Base-by-base conservation (phyloP, 2,888 invertebrate species). In the Cyaniris semiargus region DNA sequence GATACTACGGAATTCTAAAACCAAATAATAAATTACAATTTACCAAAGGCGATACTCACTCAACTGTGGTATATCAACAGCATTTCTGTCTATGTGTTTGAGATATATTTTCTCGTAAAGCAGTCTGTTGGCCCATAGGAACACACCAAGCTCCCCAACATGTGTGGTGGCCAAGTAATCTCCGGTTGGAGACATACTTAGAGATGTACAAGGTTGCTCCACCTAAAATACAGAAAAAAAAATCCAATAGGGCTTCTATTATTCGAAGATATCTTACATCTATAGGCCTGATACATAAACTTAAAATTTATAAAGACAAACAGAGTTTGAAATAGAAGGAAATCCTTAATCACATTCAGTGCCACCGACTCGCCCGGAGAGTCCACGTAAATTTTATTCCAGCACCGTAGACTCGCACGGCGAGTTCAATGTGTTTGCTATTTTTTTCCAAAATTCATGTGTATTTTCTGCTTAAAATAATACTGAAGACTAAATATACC, bases 71-170 rank as follows among this genome's bases (percentile, higher is more conserved):
- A 94, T 84, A 58, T 86, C 83, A n/a, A 88, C 81, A 18, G 84
- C 84, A 70, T 86, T 90, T 70, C 94, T 91, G 77, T 95, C 91
- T 34, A 98, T 94, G 0, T 97, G 96, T 84, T 96, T 96, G 18
- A 99, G 94, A 48, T 97, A 96, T 44, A 98, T 94, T 85, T 96
- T 96, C 76, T 96, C 95, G 88, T 97, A 99, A 0, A 99, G 89
- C 0, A 97, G 96, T 85, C 96, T 96, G 90, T 99, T 99, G 0
- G 97, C 96, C 99, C 99, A 99, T 56, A 99, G 93, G 86, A 97
- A 98, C 77, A 99, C 95, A 0, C 99, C 99, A 27, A 98, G 91
- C 84, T 97, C 96, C 80, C 97, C 97, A 0, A 97, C 96, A 85
- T 99, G 99, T 0, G 97, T 96, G 0, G 99, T 98, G 0, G 97